phyloP scores from a whole-genome alignment of 2,888 invertebrate genomes.

The Eurois occulta region DNA sequence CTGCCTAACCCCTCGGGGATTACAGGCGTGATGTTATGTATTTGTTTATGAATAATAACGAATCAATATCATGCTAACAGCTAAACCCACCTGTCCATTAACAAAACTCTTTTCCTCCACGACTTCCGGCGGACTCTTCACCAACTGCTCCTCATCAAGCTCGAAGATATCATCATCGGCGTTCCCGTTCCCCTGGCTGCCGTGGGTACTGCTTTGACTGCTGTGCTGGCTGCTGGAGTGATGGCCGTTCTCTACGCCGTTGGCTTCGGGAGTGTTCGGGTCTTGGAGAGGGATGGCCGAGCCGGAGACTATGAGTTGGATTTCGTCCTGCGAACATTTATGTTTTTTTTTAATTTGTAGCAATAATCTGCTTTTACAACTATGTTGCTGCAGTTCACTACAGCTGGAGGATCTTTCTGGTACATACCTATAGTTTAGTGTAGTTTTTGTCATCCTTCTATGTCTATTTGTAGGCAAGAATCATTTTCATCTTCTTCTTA shows the following conservation, averaged over 20 bases:
- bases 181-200: constrained; percentile 67
- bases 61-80: background rate
- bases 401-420: no score
- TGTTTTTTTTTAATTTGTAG: background rate
- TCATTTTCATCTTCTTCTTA: no score
- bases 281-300: constrained; percentile 93
- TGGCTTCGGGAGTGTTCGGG: constrained; percentile 71
- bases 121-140: constrained; percentile 64
- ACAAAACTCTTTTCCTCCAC: constrained; percentile 75
- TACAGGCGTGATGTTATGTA: no score
- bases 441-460: no score
- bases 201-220: constrained; percentile 50
- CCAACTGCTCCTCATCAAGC: constrained; percentile 93
- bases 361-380: background rate
- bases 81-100: constrained; percentile 74
- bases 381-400: background rate
- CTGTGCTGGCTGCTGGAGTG: constrained; percentile 34
- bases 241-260: constrained; percentile 49
- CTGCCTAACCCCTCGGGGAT: no score
- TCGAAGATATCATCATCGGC: constrained; percentile 95
- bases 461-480: no score
- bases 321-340: constrained; percentile 89
- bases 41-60: no score
- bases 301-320: constrained; percentile 93
- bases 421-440: no score